A percentile compares a stretch with the other conserved stretches of the same genome.
These are phyloP conservation scores for Penelope pileata DNA, from an alignment of 2,113 vertebrate species.

Conservation along the genomic window DNA sequence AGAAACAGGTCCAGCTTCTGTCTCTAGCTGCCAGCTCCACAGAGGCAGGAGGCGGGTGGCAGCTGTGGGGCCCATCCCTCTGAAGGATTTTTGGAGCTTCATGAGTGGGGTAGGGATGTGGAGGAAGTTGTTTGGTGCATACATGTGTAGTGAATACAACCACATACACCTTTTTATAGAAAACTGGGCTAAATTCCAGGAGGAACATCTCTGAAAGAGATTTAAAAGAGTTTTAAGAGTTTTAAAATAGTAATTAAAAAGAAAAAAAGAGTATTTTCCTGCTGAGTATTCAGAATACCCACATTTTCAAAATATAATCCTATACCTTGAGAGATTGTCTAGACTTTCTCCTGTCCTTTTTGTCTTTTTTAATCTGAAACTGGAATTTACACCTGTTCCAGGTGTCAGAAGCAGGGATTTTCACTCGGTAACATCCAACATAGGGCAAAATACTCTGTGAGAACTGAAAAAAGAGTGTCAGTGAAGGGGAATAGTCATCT, in stretches of 20 bases:
- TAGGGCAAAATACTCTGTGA: background rate
- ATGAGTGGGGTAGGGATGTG: background rate
- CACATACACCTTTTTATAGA: background rate
- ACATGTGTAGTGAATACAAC: background rate
- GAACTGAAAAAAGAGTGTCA: background rate
- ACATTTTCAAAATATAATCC: background rate
- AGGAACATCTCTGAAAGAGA: background rate
- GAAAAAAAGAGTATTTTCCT: background rate
- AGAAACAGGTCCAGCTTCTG: background rate
- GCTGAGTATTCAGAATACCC: background rate
- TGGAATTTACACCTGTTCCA: background rate
- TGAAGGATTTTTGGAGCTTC: background rate
- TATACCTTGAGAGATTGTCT: background rate
- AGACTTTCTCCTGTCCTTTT: background rate
- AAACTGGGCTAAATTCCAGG: background rate
- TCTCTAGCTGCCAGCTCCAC: background rate
- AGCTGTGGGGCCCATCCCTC: background rate
- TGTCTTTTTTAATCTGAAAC: accelerated
- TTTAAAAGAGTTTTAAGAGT: too few species aligned
- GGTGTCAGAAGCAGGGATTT: background rate
- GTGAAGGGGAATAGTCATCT: background rate
- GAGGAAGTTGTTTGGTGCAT: background rate
- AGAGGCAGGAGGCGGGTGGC: background rate
- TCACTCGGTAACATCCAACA: background rate
- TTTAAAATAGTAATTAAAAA: background rate